Conservation (phyloP, 2,888 invertebrate genomes). For the Drosophila helvetica region DNA sequence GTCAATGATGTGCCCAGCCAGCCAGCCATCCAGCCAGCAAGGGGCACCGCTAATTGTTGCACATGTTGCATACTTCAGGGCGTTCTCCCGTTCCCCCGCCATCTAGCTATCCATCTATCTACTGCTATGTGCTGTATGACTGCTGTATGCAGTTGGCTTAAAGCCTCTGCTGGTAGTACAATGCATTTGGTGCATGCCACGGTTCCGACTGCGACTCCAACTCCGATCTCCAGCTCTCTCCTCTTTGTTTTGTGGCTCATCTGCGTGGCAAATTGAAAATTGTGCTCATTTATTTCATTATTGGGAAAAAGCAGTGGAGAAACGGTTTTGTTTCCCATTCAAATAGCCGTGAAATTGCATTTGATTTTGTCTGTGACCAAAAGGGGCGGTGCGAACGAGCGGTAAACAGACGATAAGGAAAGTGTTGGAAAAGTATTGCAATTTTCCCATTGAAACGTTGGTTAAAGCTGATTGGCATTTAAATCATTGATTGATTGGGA, state of each 20-base stretch:
- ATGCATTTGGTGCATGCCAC: conserved; percentile 20
- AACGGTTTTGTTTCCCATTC: conserved; percentile 49
- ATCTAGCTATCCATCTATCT: conserved; percentile 11
- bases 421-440: conserved; percentile 9
- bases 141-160: conserved; percentile 58
- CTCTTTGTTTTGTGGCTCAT: conserved; percentile 68
- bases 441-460: conserved; percentile 2
- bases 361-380: conserved; percentile 59
- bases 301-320: conserved; percentile 35
- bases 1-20: conserved; percentile 39
- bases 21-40: conserved; percentile 1
- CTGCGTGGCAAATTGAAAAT: conserved; percentile 74
- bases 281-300: conserved; percentile 75
- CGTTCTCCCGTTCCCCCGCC: not conserved
- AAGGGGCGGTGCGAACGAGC: not conserved
- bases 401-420: not conserved
- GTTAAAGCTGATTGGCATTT: conserved; percentile 14
- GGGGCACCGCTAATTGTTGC: conserved; percentile 69
- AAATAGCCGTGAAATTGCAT: conserved; percentile 77
- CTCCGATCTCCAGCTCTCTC: conserved; percentile 9
- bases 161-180: conserved; percentile 30
- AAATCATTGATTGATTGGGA: not conserved
- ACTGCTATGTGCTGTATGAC: conserved; percentile 8
- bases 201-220: not conserved
- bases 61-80: conserved; percentile 55